Evolutionary conservation across 2,113 vertebrate species (phyloP).

Genomic region (Sporophila hypoxantha): DNA sequence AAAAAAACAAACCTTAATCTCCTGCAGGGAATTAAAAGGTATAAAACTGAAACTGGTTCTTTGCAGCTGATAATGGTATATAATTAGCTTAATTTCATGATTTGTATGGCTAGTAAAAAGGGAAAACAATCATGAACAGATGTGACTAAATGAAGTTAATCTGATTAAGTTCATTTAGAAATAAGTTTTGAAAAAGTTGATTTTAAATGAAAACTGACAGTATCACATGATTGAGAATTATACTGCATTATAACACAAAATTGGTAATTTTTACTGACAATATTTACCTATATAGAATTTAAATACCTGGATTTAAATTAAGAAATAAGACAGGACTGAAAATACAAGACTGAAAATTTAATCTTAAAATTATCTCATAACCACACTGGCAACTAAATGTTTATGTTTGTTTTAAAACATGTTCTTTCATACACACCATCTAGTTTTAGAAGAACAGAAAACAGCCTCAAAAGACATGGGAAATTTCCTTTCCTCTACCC

Average conservation of each 20-base stretch:
- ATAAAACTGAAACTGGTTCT: conserved; percentile 63
- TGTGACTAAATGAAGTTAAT: conserved; percentile 74
- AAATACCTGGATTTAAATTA: background rate
- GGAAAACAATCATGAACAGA: conserved; percentile 67
- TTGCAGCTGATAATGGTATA: conserved; percentile 63
- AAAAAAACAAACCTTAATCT: conserved; percentile 55
- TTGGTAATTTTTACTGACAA: background rate
- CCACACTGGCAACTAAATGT: background rate
- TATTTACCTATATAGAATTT: background rate
- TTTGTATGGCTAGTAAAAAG: conserved; percentile 66
- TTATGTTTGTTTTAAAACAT: background rate
- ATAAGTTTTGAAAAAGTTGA: conserved; percentile 72
- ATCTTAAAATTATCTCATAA: background rate
- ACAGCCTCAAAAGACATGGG: background rate
- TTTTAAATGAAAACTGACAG: conserved; percentile 73
- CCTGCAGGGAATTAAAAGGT: conserved; percentile 62
- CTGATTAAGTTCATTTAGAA: conserved; percentile 72
- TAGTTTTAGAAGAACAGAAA: background rate
- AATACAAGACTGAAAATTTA: background rate
- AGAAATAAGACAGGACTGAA: background rate
- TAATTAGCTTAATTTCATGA: conserved; percentile 73
- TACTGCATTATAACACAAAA: background rate
- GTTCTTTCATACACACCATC: background rate
- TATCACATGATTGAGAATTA: conserved; percentile 26
- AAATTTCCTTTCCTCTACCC: background rate